phyloP scores from a whole-genome alignment of 2,888 invertebrate species.

The Hybos culiciformis region DNA sequence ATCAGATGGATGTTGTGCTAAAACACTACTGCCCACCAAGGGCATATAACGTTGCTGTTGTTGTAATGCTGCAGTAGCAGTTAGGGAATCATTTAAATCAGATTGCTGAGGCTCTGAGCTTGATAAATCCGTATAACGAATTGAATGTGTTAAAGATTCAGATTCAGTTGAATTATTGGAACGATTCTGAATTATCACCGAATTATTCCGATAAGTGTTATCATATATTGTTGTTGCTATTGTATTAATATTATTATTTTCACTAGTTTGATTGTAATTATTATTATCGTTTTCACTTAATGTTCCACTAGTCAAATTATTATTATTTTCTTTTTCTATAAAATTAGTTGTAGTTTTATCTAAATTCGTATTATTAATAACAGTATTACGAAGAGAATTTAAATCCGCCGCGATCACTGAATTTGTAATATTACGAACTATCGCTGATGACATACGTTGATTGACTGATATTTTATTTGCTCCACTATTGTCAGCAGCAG shows the following conservation, averaged over 20 bases:
- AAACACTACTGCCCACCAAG: too few relatives aligned
- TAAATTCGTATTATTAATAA: not conserved
- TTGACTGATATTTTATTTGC: not conserved
- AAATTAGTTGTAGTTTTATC: not conserved
- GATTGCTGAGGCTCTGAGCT: not conserved
- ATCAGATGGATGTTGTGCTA: too few relatives aligned
- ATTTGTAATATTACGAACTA: conserved; percentile 2
- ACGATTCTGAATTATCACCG: not conserved
- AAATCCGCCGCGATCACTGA: not conserved
- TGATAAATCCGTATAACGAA: conserved; percentile 11
- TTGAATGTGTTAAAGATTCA: conserved; percentile 7
- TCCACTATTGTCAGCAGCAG: too few relatives aligned
- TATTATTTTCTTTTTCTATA: not conserved
- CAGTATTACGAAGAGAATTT: not conserved
- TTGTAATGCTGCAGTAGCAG: not conserved
- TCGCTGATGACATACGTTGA: conserved; percentile 12
- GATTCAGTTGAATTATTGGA: not conserved
- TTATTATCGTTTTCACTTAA: not conserved
- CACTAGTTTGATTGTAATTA: not conserved
- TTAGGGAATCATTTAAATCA: not conserved
- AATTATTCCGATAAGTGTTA: not conserved
- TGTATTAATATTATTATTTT: not conserved
- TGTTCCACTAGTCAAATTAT: not conserved
- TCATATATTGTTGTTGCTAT: not conserved
- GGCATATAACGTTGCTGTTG: conserved; percentile 4